These are phyloP conservation scores for Chanos chanos DNA, from an alignment of 2,797 vertebrate genomes.

Conservation along the genomic window DNA sequence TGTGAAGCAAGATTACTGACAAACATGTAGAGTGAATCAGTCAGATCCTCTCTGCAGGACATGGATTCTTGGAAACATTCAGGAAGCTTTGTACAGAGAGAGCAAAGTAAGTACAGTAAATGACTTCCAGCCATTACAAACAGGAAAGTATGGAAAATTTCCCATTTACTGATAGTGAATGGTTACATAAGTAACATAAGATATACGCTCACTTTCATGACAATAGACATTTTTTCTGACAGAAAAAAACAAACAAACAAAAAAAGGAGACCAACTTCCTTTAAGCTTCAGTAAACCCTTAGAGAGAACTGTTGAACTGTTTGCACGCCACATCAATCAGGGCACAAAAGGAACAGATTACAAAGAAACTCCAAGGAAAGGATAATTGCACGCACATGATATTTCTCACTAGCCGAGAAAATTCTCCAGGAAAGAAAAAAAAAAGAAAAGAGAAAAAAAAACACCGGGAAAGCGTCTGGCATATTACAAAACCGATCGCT, in stretches of 20 bases:
- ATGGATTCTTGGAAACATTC: neutral
- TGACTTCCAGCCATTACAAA: conserved; percentile 9
- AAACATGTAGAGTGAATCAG: no score
- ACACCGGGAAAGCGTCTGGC: no score
- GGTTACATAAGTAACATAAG: neutral
- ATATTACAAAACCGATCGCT: no score
- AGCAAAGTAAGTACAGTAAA: neutral
- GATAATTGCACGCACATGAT: conserved; percentile 21
- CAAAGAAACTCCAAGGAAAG: neutral
- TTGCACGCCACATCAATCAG: conserved; percentile 22
- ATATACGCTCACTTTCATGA: neutral
- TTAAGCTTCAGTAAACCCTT: conserved; percentile 27
- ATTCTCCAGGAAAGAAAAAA: conserved; percentile 1
- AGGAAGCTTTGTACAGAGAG: neutral
- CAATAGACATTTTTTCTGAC: neutral
- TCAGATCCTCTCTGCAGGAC: no score
- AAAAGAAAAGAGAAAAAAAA: no score
- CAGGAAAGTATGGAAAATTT: neutral
- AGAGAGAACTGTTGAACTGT: conserved; percentile 8
- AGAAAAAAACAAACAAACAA: neutral
- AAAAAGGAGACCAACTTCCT: conserved; percentile 12
- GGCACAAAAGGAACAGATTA: neutral
- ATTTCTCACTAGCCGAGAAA: neutral
- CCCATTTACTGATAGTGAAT: neutral
- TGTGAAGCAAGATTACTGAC: no score